Evolutionary conservation across 2,888 invertebrate genomes (phyloP).

Genomic region (Stenodera caucasica): DNA sequence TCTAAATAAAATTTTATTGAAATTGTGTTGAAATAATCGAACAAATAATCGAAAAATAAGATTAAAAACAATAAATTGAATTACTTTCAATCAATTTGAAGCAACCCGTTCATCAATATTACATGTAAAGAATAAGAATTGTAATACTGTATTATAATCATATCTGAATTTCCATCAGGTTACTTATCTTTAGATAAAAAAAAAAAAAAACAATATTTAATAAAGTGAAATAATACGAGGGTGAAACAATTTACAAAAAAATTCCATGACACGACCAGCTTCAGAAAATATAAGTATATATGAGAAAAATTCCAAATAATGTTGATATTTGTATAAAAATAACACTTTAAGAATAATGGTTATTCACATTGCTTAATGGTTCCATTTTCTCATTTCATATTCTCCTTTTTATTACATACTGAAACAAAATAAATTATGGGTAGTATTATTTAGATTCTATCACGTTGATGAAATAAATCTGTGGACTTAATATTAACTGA

Average conservation of each 20-base stretch:
- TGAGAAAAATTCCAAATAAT: slow-evolving; percentile 12
- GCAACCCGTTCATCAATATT: not conserved
- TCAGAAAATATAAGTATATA: slow-evolving; percentile 13
- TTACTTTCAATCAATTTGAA: no score
- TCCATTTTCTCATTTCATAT: slow-evolving; percentile 9
- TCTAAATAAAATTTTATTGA: no score
- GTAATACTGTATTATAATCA: slow-evolving; percentile 20
- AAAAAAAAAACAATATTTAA: slow-evolving; percentile 17
- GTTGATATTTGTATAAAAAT: slow-evolving; percentile 27
- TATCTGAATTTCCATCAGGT: slow-evolving; percentile 42
- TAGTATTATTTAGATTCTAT: slow-evolving; percentile 34
- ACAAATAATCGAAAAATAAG: no score
- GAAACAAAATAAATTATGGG: slow-evolving; percentile 34
- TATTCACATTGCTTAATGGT: slow-evolving; percentile 24
- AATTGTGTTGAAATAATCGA: no score
- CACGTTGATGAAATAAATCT: slow-evolving; percentile 39
- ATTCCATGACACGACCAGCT: slow-evolving; percentile 17
- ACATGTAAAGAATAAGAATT: not conserved
- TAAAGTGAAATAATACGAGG: slow-evolving; percentile 7
- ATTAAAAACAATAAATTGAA: no score
- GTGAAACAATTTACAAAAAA: not conserved
- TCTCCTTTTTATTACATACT: not conserved
- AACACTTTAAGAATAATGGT: slow-evolving; percentile 26
- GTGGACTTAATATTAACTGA: slow-evolving; percentile 31
- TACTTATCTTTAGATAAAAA: slow-evolving; percentile 34